These are phyloP conservation scores for Mesorhabditis belari DNA, from an alignment of 2,888 invertebrate genomes.

Conservation along the genomic window DNA sequence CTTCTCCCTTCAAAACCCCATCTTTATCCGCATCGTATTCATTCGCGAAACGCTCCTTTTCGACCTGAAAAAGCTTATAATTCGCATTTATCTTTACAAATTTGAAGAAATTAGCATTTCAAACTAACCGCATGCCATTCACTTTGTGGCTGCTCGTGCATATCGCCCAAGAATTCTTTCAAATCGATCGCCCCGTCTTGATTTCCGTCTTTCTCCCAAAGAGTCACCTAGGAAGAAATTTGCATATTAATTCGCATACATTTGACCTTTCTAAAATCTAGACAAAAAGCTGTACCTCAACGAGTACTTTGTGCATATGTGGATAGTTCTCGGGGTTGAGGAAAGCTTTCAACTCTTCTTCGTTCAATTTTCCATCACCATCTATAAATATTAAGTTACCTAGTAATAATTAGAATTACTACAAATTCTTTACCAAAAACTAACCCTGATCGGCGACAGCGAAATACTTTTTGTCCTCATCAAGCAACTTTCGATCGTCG, in stretches of 20 bases:
- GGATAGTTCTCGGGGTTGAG: slow-evolving; percentile 87
- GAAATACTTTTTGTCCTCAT: slow-evolving; percentile 80
- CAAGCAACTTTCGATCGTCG: slow-evolving; percentile 54
- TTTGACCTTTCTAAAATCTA: neutral
- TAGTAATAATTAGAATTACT: neutral
- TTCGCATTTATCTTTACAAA: neutral
- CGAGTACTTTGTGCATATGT: slow-evolving; percentile 65
- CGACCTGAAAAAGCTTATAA: neutral
- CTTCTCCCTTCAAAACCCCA: slow-evolving; percentile 70
- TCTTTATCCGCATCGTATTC: slow-evolving; percentile 79
- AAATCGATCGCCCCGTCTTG: slow-evolving; percentile 77
- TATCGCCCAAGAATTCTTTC: slow-evolving; percentile 72
- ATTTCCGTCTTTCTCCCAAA: slow-evolving; percentile 78
- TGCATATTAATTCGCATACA: neutral
- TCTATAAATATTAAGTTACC: slow-evolving; percentile 54
- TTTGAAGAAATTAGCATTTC: neutral
- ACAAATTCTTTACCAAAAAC: slow-evolving; percentile 49
- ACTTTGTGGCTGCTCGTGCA: slow-evolving; percentile 22
- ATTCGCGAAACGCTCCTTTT: slow-evolving; percentile 66
- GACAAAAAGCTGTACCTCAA: slow-evolving; percentile 59
- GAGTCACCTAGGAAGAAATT: slow-evolving; percentile 56
- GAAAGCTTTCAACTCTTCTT: slow-evolving; percentile 77
- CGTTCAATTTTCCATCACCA: slow-evolving; percentile 70
- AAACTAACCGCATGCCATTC: slow-evolving; percentile 58
- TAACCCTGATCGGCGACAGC: neutral